Evolutionary conservation across 2,797 vertebrate genomes (phyloP), one percentile per base, ranked within the genome.

Genomic region (Thunnus albacares): DNA sequence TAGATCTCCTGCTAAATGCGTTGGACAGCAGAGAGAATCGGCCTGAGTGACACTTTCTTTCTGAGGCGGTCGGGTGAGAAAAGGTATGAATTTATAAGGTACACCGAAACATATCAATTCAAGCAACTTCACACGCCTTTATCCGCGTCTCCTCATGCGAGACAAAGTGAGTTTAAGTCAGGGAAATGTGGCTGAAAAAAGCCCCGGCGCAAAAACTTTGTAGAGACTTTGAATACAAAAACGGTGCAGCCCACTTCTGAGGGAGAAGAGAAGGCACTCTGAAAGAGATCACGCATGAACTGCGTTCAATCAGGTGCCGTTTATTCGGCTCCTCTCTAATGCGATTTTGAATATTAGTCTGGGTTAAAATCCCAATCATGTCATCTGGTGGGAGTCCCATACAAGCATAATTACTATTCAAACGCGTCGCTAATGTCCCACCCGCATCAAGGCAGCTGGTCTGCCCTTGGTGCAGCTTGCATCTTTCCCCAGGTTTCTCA

Each of bases 61-160:
- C 96, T 96, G 96, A 95, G 90, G 96, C 96, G 96, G 94, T 97
- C 92, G 94, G 95, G 94, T 96, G 97, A 96, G 97, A 97, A 97
- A 96, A 97, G 96, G 97, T 97, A 96, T 98, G 97, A 99, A 98
- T 99, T 97, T 97, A 98, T 97, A 97, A 97, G 97, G 96, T 97
- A 96, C 96, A 98, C 96, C 96, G 94, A 97, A 97, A 98, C 98
- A 97, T 97, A 96, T 97, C 97, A 96, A 99, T 99, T 98, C 97
- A 96, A 94, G 93, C 95, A 91, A 96, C 96, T 96, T 96, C 96
- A 95, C 95, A 92, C 96, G 96, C 96, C 94, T 97, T 99, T 99
- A 96, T 98, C 93, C 95, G 94, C 87, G 96, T 80, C 96, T 92
- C 92, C 94, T 98, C 97, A 98, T 95, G 96, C 96, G 96, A 96